Base-by-base conservation (phyloP, 2,113 vertebrate genomes). In the Pelmatolapia mariae region DNA sequence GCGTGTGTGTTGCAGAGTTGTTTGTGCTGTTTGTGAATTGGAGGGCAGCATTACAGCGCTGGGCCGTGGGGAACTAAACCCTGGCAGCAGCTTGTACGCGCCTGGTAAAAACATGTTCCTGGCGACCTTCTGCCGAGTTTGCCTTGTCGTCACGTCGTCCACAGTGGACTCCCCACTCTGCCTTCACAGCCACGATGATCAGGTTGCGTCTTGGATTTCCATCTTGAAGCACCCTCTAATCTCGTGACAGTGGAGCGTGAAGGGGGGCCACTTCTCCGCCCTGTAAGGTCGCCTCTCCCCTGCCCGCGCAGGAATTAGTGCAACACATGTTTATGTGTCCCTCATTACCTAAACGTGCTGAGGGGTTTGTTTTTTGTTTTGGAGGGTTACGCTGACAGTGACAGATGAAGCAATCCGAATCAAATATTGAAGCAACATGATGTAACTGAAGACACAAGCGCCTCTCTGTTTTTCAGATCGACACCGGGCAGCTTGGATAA, bases 161-260 rank as follows among this genome's bases (percentile, higher is more conserved):
- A 79, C 90, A 80, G 94, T 88, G 93, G 93, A 94, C 92, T 93
- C 89, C 84, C 93, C 89, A 61, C 88, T 91, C 90, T 68, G 90
- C 90, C 89, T 78, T 87, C 83, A 29, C 73, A 85, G 86, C 87
- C 85, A 54, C 16, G 81, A 79, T 61, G 90, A 93, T 94, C 91
- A 40, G 24, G 91, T 94, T 93, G 94, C 94, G 18, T 95, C 95
- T 96, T 96, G 92, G 91, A 91, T 96, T 96, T 96, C 95, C 91
- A 89, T 94, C 91, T 68, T 93, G 89, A 93, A 85, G 89, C 83
- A 85, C 53, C 38, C 89, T 94, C 94, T 94, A 93, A 95, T 94
- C 89, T 93, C 57, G 89, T 81, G 93, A 88, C 91, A 86, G 93
- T 83, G 15, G 53, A 94, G 83, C 57, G 79, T 82, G 89, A 94